Base-by-base conservation (phyloP, 2,888 invertebrate species). In the Rhimphoctona megacephalus region DNA sequence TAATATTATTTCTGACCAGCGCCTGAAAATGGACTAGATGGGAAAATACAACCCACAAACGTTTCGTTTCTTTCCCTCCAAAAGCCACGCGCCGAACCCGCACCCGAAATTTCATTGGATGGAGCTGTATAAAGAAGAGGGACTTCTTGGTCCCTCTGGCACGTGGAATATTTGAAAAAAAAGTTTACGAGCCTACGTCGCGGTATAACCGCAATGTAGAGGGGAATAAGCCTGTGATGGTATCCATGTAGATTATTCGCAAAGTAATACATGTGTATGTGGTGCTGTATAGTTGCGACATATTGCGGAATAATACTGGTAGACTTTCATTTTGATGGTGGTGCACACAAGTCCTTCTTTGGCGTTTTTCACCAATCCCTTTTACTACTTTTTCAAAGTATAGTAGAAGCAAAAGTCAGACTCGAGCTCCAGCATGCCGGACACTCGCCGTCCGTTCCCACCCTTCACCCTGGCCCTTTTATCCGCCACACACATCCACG, bases 161-260 rank as follows among this genome's bases (percentile, higher is more conserved):
- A 77, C 74, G 85, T 79, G 74, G 83, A 78, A 85, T 80, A 86
- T 88, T 82, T 73, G 61, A 88, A 85, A 86, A 85, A 78, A 91
- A 91, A 92, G 91, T 92, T 92, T 91, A 90, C 90, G 90, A 90
- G 90, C 89, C 90, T 88, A 87, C 85, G 79, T 84, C 67, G 78
- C 82, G 88, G 83, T 88, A 89, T 87, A 89, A 88, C 89, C 86
- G 88, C 85, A 74, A 86, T 83, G 77, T 84, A 83, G 87, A 87
- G 85, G 84, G 83, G 81, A 61, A 67, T 64, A 52, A 76, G 66
- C 57, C 46, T 66, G n/a, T 17, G n/a, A 49, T 17, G 82, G 84
- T 81, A 76, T 84, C 66, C 46, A 52, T 66, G 70, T 36, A 19
- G 76, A 49, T 19, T 73, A 74, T 84, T 83, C 72, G 64, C 85